Percentiles rank a stretch among this genome's conserved stretches.
Evolutionary conservation across 2,113 vertebrate genomes (phyloP).

Genomic region (Pica pica): DNA sequence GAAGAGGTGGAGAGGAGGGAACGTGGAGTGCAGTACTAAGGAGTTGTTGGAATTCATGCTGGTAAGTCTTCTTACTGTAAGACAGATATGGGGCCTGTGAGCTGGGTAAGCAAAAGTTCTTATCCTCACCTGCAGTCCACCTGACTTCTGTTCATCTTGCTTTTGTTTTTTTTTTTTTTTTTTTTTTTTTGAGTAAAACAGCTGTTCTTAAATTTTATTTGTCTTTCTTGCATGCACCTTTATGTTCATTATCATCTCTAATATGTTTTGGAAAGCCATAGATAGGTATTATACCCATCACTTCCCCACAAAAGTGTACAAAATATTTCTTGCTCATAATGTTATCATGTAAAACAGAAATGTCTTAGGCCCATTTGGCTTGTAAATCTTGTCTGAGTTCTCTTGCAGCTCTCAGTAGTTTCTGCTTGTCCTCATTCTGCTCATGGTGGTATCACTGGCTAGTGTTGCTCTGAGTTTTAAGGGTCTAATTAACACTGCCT

Average conservation of each 20-base stretch:
- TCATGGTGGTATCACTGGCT: not conserved
- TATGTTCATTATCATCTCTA: not conserved
- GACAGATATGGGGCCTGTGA: fast-evolving
- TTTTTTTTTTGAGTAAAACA: not conserved
- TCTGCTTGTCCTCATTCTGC: not conserved
- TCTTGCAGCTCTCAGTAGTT: not conserved
- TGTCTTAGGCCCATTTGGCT: not conserved
- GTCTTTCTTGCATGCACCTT: not conserved
- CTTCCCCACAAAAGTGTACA: not conserved
- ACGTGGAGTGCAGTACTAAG: fast-evolving
- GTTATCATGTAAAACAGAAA: not conserved
- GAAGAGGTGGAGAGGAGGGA: no score
- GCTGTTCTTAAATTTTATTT: not conserved
- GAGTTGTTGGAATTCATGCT: not conserved
- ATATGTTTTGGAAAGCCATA: not conserved
- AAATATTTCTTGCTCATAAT: not conserved
- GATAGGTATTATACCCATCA: fast-evolving
- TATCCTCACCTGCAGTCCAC: fast-evolving
- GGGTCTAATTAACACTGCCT: not conserved
- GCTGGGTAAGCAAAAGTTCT: not conserved
- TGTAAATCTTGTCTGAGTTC: not conserved
- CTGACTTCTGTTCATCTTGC: not conserved
- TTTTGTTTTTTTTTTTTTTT: not conserved
- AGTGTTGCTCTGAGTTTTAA: not conserved
- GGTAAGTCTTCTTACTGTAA: fast-evolving